These are phyloP conservation scores for Lutraria lutraria DNA, from an alignment of 2,888 invertebrate genomes.

Conservation along the genomic window DNA sequence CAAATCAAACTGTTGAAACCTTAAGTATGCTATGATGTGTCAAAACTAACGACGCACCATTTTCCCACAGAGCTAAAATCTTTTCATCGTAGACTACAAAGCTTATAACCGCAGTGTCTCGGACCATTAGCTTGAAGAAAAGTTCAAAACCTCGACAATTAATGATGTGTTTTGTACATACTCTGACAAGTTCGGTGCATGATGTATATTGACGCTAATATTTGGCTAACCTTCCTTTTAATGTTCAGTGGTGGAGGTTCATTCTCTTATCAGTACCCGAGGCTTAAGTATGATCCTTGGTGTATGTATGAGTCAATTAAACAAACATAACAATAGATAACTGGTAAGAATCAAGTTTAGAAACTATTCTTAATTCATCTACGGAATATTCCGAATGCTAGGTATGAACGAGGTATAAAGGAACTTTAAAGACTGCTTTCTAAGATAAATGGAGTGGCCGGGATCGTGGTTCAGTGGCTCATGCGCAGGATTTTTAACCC, in stretches of 20 bases:
- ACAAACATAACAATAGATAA: neutral
- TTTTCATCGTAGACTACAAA: neutral
- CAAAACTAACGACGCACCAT: neutral
- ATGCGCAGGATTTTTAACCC: no score
- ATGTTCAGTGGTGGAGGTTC: neutral
- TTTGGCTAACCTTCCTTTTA: no score
- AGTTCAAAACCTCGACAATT: neutral
- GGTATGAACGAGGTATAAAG: no score
- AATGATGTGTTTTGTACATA: conserved; percentile 11
- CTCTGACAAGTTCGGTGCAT: neutral
- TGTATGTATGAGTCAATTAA: neutral
- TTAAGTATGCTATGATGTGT: conserved; percentile 40
- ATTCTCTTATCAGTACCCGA: neutral
- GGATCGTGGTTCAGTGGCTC: no score
- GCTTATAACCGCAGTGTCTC: neutral
- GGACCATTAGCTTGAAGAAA: neutral
- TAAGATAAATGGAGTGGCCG: no score
- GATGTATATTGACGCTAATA: neutral
- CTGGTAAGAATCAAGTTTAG: neutral
- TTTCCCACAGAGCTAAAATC: conserved; percentile 32
- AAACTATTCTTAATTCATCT: no score
- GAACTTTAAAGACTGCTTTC: no score
- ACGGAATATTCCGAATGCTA: no score
- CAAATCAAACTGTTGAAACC: conserved; percentile 37
- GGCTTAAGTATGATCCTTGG: neutral